Percentiles rank a stretch among this genome's conserved stretches.
Conservation (phyloP, 2,113 vertebrate genomes). For the Pholis gunnellus region DNA sequence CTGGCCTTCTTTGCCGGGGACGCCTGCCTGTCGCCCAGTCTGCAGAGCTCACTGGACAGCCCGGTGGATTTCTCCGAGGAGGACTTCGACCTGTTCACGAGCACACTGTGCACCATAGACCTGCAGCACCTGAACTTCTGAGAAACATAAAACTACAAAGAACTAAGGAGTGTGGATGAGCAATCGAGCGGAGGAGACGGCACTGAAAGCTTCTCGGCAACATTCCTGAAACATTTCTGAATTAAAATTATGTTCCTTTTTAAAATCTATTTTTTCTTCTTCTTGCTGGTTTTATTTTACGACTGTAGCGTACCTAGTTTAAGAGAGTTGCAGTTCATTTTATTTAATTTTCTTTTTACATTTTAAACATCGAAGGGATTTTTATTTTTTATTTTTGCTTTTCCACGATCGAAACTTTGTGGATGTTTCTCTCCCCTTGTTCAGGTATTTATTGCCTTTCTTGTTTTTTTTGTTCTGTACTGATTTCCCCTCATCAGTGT, state of each 20-base stretch:
- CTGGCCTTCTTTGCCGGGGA: constrained; percentile 88
- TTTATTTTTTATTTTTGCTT: constrained; percentile 20
- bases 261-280: constrained; percentile 6
- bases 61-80: constrained; percentile 93
- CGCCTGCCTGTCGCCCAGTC: constrained; percentile 86
- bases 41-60: constrained; percentile 88
- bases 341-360: constrained; percentile 17
- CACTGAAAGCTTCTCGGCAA: constrained; percentile 68
- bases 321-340: constrained; percentile 6
- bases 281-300: constrained; percentile 48
- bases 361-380: constrained; percentile 56
- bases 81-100: constrained; percentile 93
- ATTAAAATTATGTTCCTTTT: constrained; percentile 36
- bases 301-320: constrained; percentile 29
- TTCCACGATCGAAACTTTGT: constrained; percentile 54
- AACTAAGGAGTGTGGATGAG: constrained; percentile 35
- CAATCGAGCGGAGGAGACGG: constrained; percentile 53
- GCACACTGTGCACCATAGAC: constrained; percentile 94
- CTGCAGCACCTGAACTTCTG: constrained; percentile 90
- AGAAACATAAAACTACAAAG: constrained; percentile 9
- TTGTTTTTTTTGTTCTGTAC: constrained; percentile 18
- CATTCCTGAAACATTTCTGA: constrained; percentile 77
- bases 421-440: constrained; percentile 65
- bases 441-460: constrained; percentile 81
- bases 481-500: constrained; percentile 25